These are phyloP conservation scores for Bergia sp. DNA, from an alignment of 92 coral and sea anemone genomes.

Conservation along the genomic window DNA sequence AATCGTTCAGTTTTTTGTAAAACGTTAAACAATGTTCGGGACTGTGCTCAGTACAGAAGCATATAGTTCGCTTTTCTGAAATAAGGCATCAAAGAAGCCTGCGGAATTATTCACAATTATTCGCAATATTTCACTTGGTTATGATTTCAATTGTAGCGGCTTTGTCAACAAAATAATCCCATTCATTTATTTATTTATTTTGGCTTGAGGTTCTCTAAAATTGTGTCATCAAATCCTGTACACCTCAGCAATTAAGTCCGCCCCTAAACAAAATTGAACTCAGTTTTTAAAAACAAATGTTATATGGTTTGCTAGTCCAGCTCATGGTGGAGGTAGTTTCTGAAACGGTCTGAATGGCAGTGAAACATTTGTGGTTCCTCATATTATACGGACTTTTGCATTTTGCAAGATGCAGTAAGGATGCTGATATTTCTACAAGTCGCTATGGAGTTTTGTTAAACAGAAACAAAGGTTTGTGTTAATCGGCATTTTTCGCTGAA, in stretches of 20 bases:
- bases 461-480: slow-evolving; percentile 20
- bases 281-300: background rate
- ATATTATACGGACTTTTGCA: background rate
- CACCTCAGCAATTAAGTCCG: background rate
- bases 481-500: background rate
- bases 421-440: background rate
- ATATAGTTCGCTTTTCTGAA: background rate
- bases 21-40: background rate
- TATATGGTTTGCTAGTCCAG: background rate
- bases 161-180: background rate
- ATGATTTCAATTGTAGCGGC: background rate
- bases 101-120: background rate
- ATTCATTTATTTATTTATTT: background rate
- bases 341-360: background rate
- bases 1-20: background rate
- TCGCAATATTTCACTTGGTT: background rate
- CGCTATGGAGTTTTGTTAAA: background rate
- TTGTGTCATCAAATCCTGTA: background rate
- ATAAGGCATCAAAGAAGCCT: background rate
- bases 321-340: background rate
- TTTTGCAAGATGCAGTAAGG: background rate
- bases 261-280: background rate
- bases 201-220: background rate
- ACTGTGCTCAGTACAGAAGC: background rate
- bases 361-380: background rate